phyloP scores from a whole-genome alignment of 2,113 vertebrate species.

The Nothocercus nigrocapillus region DNA sequence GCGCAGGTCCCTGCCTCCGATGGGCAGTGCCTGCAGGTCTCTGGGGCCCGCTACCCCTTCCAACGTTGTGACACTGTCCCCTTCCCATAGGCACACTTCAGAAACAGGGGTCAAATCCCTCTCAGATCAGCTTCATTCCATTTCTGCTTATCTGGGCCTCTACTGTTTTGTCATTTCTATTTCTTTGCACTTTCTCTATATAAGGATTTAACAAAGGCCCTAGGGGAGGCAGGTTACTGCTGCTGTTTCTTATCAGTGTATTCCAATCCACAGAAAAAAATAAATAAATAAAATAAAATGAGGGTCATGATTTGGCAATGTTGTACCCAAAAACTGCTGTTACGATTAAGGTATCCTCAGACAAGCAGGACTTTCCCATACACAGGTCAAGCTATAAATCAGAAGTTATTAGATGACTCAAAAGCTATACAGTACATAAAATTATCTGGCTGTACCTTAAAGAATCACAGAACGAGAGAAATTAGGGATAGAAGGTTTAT shows the following conservation, averaged over 20 bases:
- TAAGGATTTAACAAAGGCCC: not conserved
- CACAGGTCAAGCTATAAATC: not conserved
- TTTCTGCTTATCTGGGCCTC: not conserved
- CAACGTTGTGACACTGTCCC: not conserved
- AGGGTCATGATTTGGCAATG: not conserved
- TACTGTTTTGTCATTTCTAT: not conserved
- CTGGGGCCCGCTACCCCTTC: not conserved
- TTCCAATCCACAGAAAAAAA: not conserved
- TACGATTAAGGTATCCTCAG: not conserved
- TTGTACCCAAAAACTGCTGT: not conserved
- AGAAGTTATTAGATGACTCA: not conserved
- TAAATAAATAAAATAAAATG: not conserved
- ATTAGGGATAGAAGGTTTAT: slow-evolving; percentile 27
- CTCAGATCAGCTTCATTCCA: not conserved
- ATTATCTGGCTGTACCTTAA: slow-evolving; percentile 2
- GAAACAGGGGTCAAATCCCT: not conserved
- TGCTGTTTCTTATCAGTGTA: not conserved
- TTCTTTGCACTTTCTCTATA: not conserved
- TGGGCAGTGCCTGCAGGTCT: not conserved
- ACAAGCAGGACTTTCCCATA: not conserved
- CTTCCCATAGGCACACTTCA: not conserved
- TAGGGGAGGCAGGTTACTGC: not conserved
- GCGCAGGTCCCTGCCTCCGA: not conserved
- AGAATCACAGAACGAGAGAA: slow-evolving; percentile 1
- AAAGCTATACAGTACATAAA: not conserved